Conservation (phyloP, 2,113 vertebrate species). For the Drymodes brunneopygia region DNA sequence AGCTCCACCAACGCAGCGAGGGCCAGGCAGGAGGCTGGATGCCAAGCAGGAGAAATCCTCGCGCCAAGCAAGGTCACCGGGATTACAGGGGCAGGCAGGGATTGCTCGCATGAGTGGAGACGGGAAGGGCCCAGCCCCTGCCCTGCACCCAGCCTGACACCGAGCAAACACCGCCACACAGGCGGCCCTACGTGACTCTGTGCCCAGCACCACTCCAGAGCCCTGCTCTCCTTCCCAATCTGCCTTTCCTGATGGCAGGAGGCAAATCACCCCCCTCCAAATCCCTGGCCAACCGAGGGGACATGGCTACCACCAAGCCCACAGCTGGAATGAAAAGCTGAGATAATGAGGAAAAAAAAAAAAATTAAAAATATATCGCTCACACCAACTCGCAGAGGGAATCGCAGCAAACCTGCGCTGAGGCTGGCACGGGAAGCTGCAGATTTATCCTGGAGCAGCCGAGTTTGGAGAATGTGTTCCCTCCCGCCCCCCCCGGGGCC, state of each 20-base stretch:
- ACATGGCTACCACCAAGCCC: rapidly evolving
- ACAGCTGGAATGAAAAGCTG: rapidly evolving
- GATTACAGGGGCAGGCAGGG: background rate
- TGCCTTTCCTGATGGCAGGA: rapidly evolving
- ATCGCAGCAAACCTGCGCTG: background rate
- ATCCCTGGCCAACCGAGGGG: rapidly evolving
- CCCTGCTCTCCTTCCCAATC: background rate
- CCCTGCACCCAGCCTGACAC: background rate
- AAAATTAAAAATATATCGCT: background rate
- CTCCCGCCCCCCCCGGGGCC: background rate
- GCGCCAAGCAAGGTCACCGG: background rate
- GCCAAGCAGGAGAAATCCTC: background rate
- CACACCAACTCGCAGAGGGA: background rate
- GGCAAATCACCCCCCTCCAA: background rate
- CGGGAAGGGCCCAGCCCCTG: background rate
- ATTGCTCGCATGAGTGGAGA: background rate
- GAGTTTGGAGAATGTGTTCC: background rate
- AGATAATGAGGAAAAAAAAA: background rate
- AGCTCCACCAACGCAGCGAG: background rate
- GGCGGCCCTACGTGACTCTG: rapidly evolving
- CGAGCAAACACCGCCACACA: rapidly evolving
- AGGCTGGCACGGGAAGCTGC: background rate
- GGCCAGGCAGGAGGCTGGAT: background rate
- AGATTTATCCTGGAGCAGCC: background rate
- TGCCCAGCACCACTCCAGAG: background rate